Conservation (phyloP, 2,113 vertebrate genomes). For the Oenanthe oenanthe region DNA sequence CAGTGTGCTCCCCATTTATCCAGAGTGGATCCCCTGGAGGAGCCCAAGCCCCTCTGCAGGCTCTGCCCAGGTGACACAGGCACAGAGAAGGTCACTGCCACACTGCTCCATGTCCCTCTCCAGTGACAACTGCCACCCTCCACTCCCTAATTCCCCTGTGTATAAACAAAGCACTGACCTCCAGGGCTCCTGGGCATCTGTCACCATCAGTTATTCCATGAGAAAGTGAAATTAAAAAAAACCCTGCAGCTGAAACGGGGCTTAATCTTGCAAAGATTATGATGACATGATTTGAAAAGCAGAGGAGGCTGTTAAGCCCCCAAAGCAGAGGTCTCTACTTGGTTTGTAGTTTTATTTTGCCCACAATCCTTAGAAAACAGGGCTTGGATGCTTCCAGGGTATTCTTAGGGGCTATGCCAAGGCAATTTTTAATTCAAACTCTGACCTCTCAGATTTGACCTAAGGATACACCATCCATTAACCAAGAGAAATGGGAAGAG, state of each 20-base stretch:
- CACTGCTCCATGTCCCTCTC: background rate
- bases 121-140: background rate
- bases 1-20: background rate
- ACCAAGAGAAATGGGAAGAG: background rate
- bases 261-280: conserved; percentile 35
- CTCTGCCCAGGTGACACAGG: background rate
- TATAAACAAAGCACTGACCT: background rate
- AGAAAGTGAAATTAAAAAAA: background rate
- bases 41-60: background rate
- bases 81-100: background rate
- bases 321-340: background rate
- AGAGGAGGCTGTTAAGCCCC: background rate
- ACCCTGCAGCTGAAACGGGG: background rate
- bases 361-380: background rate
- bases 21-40: background rate
- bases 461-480: background rate
- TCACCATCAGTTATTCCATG: background rate
- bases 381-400: background rate
- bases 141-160: background rate
- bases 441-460: background rate
- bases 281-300: background rate
- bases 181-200: background rate
- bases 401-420: background rate
- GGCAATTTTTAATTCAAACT: background rate
- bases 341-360: background rate